Conservation (phyloP, 2,797 vertebrate species). For the Manis pentadactyla region DNA sequence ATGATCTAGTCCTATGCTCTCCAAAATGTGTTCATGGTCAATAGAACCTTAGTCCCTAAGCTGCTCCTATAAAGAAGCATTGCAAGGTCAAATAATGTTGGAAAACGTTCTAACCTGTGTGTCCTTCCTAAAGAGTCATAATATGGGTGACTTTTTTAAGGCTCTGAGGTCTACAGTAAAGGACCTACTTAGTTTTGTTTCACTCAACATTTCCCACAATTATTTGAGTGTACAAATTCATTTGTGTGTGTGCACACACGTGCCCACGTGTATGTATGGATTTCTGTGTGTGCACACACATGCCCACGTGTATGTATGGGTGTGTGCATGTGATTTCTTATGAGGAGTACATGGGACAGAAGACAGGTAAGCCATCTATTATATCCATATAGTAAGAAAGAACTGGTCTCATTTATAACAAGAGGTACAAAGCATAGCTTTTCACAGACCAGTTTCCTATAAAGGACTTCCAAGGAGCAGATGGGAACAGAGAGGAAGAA, state of each 20-base stretch:
- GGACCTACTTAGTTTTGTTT: background rate
- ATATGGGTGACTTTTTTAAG: background rate
- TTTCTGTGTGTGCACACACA: no score
- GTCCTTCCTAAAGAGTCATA: background rate
- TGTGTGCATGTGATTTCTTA: background rate
- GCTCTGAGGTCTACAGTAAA: background rate
- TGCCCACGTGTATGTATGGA: background rate
- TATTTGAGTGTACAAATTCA: background rate
- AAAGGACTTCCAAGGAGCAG: slow-evolving; percentile 28
- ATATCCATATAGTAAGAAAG: background rate
- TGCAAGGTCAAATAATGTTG: background rate
- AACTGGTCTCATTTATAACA: slow-evolving; percentile 4
- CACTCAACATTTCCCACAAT: background rate
- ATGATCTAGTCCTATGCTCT: background rate
- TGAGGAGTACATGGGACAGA: background rate
- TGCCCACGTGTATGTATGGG: background rate
- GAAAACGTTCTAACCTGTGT: background rate
- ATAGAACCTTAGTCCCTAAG: background rate
- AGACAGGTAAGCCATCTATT: background rate
- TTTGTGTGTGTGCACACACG: background rate
- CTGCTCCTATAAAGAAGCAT: background rate
- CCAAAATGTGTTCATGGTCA: background rate
- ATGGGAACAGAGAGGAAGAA: slow-evolving; percentile 10
- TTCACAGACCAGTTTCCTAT: background rate
- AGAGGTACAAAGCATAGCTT: background rate